Base-by-base conservation (phyloP, 2,113 vertebrate species). In the Microcebus griseorufus region DNA sequence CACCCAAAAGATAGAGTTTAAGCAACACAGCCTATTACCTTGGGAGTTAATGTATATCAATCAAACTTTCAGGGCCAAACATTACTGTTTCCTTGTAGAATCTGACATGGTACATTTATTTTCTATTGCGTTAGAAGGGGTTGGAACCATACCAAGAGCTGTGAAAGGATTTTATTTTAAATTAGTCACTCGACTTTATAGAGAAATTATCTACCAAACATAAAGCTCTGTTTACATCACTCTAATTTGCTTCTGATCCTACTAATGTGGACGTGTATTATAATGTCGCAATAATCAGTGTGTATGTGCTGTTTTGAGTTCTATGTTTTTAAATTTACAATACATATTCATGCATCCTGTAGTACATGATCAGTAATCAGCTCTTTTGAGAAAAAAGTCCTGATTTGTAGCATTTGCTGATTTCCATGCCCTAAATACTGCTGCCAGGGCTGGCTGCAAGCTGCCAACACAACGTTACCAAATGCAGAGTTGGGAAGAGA, bases 131-230 rank as follows among this genome's bases (percentile, higher is more conserved):
- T 78, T 95, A 75, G 45, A 94, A 97, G 93, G 51, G 86, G 18
- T 88, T 97, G 92, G 95, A 97, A 90, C 65, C 16, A 4, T 22
- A 81, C 80, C 97, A 97, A 96, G 70, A 69, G 64, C 90, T 51
- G 45, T 64, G 79, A 72, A 87, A 84, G 75, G 64, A 94, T 81
- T 90, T 94, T 82, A 76, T 95, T 95, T 92, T 95, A 88, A 92
- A 87, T 94, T 96, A 97, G 89, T 97, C 96, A 95, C 84, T 97
- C 45, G 20, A 1, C 93, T 90, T 94, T 72, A 73, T 69, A 92
- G 96, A 97, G 91, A 93, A 76, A 96, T 79, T 90, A 60, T 69
- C 95, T 80, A 65, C 80, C 86, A 53, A 80, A 78, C 88, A 69
- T 32, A 92, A 94, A 58, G 17, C 87, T 95, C 60, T 67, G 48